Conservation (phyloP, 2,797 vertebrate genomes). For the Eutrigla gurnardus region DNA sequence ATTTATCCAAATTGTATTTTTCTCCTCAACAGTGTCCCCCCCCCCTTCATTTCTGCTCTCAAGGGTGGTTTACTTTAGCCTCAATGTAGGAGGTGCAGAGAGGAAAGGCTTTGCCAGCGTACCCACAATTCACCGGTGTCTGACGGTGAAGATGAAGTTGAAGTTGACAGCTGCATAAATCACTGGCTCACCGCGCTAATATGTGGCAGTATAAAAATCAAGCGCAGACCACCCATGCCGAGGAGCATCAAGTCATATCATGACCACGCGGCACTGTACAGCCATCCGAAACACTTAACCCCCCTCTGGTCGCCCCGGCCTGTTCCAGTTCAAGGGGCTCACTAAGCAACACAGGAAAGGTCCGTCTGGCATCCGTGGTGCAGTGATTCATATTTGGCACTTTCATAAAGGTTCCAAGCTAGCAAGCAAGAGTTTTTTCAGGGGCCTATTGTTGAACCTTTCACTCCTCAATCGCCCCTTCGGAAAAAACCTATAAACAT, state of each 20-base stretch:
- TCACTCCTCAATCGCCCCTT: constrained; percentile 64
- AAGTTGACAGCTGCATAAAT: constrained; percentile 97
- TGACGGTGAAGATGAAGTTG: constrained; percentile 88
- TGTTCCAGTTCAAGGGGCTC: constrained; percentile 72
- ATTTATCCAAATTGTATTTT: constrained; percentile 84
- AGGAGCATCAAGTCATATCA: constrained; percentile 85
- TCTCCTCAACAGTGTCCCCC: constrained; percentile 79
- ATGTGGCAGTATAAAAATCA: constrained; percentile 89
- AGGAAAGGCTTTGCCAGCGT: constrained; percentile 80
- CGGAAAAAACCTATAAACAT: constrained; percentile 79
- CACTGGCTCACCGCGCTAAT: constrained; percentile 90
- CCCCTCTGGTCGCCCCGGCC: constrained; percentile 74
- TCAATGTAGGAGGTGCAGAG: constrained; percentile 80
- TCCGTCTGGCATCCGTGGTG: constrained; percentile 79
- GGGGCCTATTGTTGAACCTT: constrained; percentile 66
- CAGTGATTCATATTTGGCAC: constrained; percentile 89
- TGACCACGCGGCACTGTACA: constrained; percentile 85
- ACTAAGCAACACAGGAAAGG: constrained; percentile 87
- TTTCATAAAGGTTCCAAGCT: constrained; percentile 83
- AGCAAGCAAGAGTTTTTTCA: constrained; percentile 64
- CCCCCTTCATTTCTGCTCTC: constrained; percentile 55
- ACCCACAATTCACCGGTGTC: constrained; percentile 91
- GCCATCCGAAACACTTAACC: constrained; percentile 88
- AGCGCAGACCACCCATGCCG: constrained; percentile 93
- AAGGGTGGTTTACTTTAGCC: constrained; percentile 86